Evolutionary conservation across 1,140 invertebrate genomes (phyloP).

Genomic region (Eriosoma lanigerum): DNA sequence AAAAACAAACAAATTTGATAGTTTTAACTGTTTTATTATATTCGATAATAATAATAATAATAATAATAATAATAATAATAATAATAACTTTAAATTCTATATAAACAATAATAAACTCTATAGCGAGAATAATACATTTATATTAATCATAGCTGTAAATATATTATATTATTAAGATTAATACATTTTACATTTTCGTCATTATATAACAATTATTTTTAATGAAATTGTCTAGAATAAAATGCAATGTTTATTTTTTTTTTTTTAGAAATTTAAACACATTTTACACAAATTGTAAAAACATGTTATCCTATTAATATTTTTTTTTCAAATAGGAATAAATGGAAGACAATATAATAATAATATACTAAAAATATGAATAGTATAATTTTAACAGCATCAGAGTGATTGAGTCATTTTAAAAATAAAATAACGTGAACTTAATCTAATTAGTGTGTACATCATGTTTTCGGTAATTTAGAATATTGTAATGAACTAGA

Average conservation of each 20-base stretch:
- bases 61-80: constrained; percentile 26
- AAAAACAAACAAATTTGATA: not conserved
- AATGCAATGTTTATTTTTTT: constrained; percentile 22
- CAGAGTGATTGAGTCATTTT: constrained; percentile 42
- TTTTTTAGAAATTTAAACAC: constrained; percentile 32
- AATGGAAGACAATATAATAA: constrained; percentile 51
- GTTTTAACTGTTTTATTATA: constrained; percentile 24
- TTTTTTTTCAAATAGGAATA: constrained; percentile 46
- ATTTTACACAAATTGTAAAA: constrained; percentile 41
- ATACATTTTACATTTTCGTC: constrained; percentile 39
- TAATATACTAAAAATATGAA: constrained; percentile 45
- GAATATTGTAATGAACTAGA: constrained; percentile 37
- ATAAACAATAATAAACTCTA: constrained; percentile 48
- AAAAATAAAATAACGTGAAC: constrained; percentile 47
- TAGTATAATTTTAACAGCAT: constrained; percentile 30
- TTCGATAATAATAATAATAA: constrained; percentile 16
- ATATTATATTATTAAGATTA: constrained; percentile 40
- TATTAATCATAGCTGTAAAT: constrained; percentile 42
- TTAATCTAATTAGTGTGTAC: constrained; percentile 45
- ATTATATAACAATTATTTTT: constrained; percentile 40
- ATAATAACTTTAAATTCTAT: constrained; percentile 25
- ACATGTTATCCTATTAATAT: constrained; percentile 50
- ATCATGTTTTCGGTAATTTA: constrained; percentile 42
- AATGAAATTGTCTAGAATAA: constrained; percentile 46
- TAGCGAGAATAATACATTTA: constrained; percentile 46